A percentile compares a stretch with the other conserved stretches of the same genome.
phyloP scores from a whole-genome alignment of 2,888 invertebrate species.

The Balanococcus diminutus region DNA sequence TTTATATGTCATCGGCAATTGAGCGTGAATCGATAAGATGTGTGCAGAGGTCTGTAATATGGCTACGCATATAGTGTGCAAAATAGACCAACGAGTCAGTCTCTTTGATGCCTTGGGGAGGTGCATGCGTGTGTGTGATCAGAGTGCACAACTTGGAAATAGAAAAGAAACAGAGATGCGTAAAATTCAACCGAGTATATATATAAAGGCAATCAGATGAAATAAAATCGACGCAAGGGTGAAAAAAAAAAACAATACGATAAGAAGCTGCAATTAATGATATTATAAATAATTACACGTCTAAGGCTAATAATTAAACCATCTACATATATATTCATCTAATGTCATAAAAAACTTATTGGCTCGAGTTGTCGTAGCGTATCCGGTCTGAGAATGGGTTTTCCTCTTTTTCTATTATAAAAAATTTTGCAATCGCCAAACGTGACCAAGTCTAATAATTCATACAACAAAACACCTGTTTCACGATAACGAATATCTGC shows the following conservation, averaged over 20 bases:
- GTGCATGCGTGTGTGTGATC: neutral
- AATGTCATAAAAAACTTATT: neutral
- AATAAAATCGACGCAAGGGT: too few species aligned
- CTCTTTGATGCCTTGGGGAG: neutral
- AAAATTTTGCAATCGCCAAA: neutral
- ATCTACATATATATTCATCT: neutral
- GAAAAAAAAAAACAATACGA: neutral
- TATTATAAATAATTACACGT: slow-evolving; percentile 9
- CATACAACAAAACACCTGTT: slow-evolving; percentile 13
- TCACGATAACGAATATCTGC: neutral
- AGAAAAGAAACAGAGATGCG: neutral
- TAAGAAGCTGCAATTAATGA: neutral
- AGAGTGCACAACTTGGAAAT: neutral
- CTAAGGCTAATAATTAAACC: neutral
- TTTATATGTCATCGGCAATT: slow-evolving; percentile 43
- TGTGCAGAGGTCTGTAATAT: neutral
- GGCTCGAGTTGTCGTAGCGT: neutral
- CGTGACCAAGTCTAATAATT: slow-evolving; percentile 27
- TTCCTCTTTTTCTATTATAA: neutral
- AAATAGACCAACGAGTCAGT: neutral
- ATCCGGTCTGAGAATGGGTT: slow-evolving; percentile 17
- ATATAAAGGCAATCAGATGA: neutral
- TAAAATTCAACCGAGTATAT: neutral
- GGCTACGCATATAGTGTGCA: neutral
- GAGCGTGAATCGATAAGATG: slow-evolving; percentile 38